Base-by-base conservation (phyloP, 1,140 invertebrate species). In the Pseudomyrmex sp. region DNA sequence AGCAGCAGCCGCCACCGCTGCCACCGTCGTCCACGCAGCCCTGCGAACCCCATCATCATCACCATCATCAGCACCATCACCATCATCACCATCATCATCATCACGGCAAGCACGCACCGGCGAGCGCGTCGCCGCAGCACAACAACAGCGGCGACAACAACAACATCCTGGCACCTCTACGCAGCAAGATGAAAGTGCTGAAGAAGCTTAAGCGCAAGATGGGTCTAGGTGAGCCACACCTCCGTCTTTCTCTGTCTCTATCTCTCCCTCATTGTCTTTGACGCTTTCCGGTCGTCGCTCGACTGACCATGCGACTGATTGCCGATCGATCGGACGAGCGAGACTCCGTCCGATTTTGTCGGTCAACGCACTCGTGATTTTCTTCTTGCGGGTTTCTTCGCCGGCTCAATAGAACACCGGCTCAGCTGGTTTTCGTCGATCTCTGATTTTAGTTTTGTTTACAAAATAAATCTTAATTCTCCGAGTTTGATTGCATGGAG, bases 201-300 rank as follows among this genome's bases (percentile, higher is more conserved):
- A 95, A 95, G 91, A 96, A 95, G 82, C 92, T 96, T 84, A 95
- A 95, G 88, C 92, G 93, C 82, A 95, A 95, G 85, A 95, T 95
- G 91, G 95, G 95, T 44, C 76, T 95, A 93, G 95, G 95, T 95
- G 91, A 94, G 95, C 82, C 85, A 74, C 70, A 80, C 74, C 84
- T 79, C 2, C 65, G 7, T 75, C 35, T 35, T 35, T 35, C 35
- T 35, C 35, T 35, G 70, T 48, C 26, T 82, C 35, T 35, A 7
- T 35, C 76, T 48, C 26, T 82, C 54, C 48, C 9, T 82, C n/a
- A 12, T 35, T 69, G 54, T 56, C 9, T 56, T 2, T 56, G 8
- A 20, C n/a, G 35, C 12, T 35, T 61, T 26, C 61, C 48, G 18
- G 20, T 20, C 66, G 44, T 26, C 26, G 76, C 54, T 72, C 54